Base-by-base conservation (phyloP, 2,888 invertebrate genomes). In the Sesamia inferens region DNA sequence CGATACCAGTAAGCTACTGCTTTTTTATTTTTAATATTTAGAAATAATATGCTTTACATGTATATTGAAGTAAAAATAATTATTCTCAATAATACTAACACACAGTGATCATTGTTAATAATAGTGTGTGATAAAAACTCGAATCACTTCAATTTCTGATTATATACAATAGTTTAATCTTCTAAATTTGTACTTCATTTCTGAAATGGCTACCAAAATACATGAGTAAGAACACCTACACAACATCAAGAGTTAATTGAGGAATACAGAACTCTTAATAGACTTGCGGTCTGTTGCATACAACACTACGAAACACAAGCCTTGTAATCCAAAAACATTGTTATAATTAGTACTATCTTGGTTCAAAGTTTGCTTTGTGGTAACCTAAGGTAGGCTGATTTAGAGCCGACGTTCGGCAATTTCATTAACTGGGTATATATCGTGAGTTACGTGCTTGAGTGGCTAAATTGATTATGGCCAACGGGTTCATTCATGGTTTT, bases 291-390 rank as follows among this genome's bases (percentile, higher is more conserved):
- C 48, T 61, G 54, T 57, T 62, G 57, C 57, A 48, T 22, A 51
- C 47, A 48, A 42, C 39, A 14, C n/a, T 57, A 42, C 55, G 44
- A 68, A 31, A 42, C 48, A 22, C 58, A 55, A 66, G 55, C 70
- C 10, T 5, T n/a, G 24, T 80, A 69, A 80, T 62, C 72, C 78
- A 63, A 82, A 80, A 69, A 68, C 78, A 72, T 68, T 66, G 82
- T 69, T 68, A 58, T 62, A 82, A 62, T 65, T 77, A 68, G 64
- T 55, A 57, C 47, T 42, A 61, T 55, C 72, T 72, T 48, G 63
- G 65, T 22, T 24, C 67, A 66, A 71, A 68, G 68, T 71, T 77
- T 68, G 78, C 78, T 72, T 13, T 69, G 78, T 24, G 79, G 42
- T 62, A 58, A 58, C 55, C 69, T 54, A 54, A 31, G 13, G 39